These are phyloP conservation scores for Oxycera nigricornis DNA, from an alignment of 2,888 invertebrate species.

Conservation along the genomic window DNA sequence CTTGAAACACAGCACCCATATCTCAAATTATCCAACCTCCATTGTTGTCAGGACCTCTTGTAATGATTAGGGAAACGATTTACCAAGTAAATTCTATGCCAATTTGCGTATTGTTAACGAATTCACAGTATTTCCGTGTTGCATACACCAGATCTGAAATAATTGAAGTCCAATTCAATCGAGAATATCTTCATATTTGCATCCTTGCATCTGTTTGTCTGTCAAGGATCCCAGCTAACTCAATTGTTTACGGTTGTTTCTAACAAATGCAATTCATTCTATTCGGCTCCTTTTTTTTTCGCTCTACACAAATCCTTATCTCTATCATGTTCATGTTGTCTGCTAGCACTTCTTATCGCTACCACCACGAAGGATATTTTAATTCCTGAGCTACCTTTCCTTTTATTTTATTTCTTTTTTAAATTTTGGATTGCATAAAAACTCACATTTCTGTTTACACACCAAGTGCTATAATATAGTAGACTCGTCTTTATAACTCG, in stretches of 20 bases:
- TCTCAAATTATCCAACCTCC: too few relatives aligned
- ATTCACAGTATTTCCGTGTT: too few relatives aligned
- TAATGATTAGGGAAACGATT: too few relatives aligned
- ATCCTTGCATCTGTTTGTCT: not conserved
- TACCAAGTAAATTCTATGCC: too few relatives aligned
- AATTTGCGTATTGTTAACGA: too few relatives aligned
- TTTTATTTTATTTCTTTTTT: too few relatives aligned
- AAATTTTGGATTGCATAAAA: slow-evolving; percentile 16
- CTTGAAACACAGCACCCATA: too few relatives aligned
- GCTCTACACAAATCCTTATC: not conserved
- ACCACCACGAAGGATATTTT: slow-evolving; percentile 2
- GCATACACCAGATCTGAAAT: too few relatives aligned
- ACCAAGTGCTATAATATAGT: slow-evolving; percentile 18
- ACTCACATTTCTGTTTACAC: slow-evolving; percentile 23
- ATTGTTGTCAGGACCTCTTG: too few relatives aligned
- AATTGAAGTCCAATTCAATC: too few relatives aligned
- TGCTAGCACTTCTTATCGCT: not conserved
- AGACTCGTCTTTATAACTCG: slow-evolving; percentile 13
- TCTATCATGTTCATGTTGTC: not conserved
- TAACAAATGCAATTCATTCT: too few relatives aligned
- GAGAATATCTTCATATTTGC: not conserved
- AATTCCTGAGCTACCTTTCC: slow-evolving; percentile 20
- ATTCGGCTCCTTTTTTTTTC: not conserved
- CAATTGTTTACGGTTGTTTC: too few relatives aligned
- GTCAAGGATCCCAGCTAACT: not conserved